phyloP scores from a whole-genome alignment of 2,113 vertebrate species.

The Hippoglossus stenolepis region DNA sequence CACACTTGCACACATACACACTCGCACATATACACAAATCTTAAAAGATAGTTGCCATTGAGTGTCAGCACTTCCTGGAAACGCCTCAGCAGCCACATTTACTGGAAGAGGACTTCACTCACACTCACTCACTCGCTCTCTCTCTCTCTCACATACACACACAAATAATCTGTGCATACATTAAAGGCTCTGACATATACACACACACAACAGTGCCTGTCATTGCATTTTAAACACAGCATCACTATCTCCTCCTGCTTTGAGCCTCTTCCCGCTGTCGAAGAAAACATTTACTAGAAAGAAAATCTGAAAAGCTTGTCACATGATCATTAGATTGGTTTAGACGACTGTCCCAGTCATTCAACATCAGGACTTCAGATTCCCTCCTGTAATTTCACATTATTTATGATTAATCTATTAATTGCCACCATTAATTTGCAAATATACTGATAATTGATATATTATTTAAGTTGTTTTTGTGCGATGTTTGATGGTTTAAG shows the following conservation, averaged over 20 bases:
- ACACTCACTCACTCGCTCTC: background rate
- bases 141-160: constrained; percentile 5
- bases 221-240: background rate
- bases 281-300: too few species aligned
- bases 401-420: too few species aligned
- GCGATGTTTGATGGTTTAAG: too few species aligned
- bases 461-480: too few species aligned
- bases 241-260: background rate
- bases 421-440: too few species aligned
- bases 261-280: background rate
- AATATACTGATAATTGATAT: too few species aligned
- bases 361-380: too few species aligned
- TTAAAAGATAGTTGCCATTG: background rate
- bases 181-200: background rate
- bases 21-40: background rate
- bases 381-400: too few species aligned
- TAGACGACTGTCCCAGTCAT: too few species aligned
- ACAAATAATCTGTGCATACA: background rate
- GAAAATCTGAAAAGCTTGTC: background rate
- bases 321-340: background rate
- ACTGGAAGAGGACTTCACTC: constrained; percentile 41
- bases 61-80: constrained; percentile 62
- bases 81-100: constrained; percentile 43
- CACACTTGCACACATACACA: background rate
- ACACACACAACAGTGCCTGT: constrained; percentile 1